Percentiles rank a stretch among this genome's conserved stretches.
Evolutionary conservation across 2,888 invertebrate genomes (phyloP).

Genomic region (Dynastes hyllus): DNA sequence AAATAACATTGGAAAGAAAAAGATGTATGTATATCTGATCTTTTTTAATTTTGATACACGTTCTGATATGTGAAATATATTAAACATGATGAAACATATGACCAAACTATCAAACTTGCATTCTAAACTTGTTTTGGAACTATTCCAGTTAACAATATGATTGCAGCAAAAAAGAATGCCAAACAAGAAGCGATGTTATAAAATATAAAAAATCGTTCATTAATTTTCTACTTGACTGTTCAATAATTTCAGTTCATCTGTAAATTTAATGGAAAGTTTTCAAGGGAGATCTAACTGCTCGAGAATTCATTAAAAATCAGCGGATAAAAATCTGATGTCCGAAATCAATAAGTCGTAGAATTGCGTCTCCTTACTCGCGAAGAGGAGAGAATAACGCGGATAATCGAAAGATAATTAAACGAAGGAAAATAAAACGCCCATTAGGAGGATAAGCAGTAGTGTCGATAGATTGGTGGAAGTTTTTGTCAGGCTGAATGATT

Average conservation of each 20-base stretch:
- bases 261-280: slow-evolving; percentile 2
- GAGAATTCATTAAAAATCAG: neutral
- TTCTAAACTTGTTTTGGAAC: too few relatives aligned
- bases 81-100: too few relatives aligned
- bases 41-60: too few relatives aligned
- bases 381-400: neutral
- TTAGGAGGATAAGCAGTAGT: neutral
- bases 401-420: slow-evolving; percentile 20
- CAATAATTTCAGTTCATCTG: neutral
- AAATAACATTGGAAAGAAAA: too few relatives aligned
- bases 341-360: slow-evolving; percentile 15
- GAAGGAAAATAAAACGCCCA: neutral
- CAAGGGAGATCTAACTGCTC: neutral
- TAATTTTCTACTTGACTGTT: neutral
- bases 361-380: neutral
- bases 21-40: too few relatives aligned
- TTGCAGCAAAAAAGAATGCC: too few relatives aligned
- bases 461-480: slow-evolving; percentile 2
- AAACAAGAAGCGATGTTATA: too few relatives aligned
- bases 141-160: too few relatives aligned
- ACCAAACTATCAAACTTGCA: too few relatives aligned
- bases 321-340: neutral
- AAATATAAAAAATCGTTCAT: too few relatives aligned
- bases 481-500: slow-evolving; percentile 2
- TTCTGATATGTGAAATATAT: too few relatives aligned